phyloP scores from a whole-genome alignment of 2,797 vertebrate species.

The Odontamblyopus lacepedii region DNA sequence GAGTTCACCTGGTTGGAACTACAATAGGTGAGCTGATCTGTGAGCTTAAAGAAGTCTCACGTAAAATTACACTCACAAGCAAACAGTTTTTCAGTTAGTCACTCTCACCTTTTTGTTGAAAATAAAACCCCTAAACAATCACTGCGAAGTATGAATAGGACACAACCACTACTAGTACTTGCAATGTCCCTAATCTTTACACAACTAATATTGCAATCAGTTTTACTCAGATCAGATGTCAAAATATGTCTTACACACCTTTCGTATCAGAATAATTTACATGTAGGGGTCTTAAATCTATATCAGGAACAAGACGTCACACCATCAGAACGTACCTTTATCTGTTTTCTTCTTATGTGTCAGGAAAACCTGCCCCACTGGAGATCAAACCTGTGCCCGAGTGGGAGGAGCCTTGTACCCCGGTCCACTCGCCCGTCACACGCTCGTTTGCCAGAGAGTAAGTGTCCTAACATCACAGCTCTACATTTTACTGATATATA shows the following conservation, averaged over 20 bases:
- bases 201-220: no score
- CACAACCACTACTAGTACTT: background rate
- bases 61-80: no score
- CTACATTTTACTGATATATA: slow-evolving; percentile 28
- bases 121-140: no score
- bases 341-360: slow-evolving; percentile 17
- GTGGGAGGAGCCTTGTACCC: slow-evolving; percentile 94
- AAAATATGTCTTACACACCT: background rate
- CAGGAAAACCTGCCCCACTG: slow-evolving; percentile 94
- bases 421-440: slow-evolving; percentile 95
- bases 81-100: no score
- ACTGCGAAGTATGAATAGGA: no score
- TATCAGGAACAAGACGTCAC: background rate
- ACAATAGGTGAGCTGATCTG: no score
- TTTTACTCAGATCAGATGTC: no score
- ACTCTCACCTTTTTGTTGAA: no score
- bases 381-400: slow-evolving; percentile 95
- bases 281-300: background rate
- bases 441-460: slow-evolving; percentile 97
- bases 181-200: background rate
- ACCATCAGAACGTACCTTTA: background rate
- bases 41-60: no score
- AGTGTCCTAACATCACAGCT: slow-evolving; percentile 69
- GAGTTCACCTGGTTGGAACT: no score
- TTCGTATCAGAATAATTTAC: background rate